phyloP scores from a whole-genome alignment of 2,888 invertebrate species.

The Neocrepidodera transversa region DNA sequence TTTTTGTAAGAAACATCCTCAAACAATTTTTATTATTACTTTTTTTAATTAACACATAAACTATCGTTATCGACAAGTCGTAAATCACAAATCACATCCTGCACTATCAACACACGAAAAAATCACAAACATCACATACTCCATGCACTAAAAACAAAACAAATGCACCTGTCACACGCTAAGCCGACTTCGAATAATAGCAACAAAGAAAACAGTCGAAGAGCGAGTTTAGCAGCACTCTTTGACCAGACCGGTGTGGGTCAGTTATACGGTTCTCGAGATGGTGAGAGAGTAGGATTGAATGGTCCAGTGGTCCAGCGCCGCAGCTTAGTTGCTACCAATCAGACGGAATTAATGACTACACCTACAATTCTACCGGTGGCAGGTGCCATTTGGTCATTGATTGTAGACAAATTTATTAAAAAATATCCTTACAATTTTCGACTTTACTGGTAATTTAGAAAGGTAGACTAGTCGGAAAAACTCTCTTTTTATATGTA shows the following conservation, averaged over 20 bases:
- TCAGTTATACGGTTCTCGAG: constrained; percentile 5
- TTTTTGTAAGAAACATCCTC: no score
- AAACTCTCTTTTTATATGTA: no score
- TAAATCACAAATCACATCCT: constrained; percentile 20
- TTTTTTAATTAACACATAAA: no score
- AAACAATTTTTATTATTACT: no score
- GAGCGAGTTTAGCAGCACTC: constrained; percentile 13
- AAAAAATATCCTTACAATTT: no score
- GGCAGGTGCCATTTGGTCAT: constrained; percentile 3
- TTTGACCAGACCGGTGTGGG: constrained; percentile 15
- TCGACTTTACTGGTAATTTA: no score
- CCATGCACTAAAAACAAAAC: constrained; percentile 15
- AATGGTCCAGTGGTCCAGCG: constrained; percentile 21
- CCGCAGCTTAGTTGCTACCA: constrained; percentile 5
- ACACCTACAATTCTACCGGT: constrained; percentile 12
- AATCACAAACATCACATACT: constrained; percentile 10
- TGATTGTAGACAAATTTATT: no score
- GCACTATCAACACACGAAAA: neutral
- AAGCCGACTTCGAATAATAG: constrained; percentile 22
- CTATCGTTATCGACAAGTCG: no score
- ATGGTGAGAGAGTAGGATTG: constrained; percentile 18
- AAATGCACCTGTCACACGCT: constrained; percentile 26
- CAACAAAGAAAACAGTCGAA: constrained; percentile 22
- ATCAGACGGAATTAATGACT: constrained; percentile 5
- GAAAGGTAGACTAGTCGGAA: no score